Conservation (phyloP, 2,888 invertebrate species). For the Scotopteryx bipunctaria region DNA sequence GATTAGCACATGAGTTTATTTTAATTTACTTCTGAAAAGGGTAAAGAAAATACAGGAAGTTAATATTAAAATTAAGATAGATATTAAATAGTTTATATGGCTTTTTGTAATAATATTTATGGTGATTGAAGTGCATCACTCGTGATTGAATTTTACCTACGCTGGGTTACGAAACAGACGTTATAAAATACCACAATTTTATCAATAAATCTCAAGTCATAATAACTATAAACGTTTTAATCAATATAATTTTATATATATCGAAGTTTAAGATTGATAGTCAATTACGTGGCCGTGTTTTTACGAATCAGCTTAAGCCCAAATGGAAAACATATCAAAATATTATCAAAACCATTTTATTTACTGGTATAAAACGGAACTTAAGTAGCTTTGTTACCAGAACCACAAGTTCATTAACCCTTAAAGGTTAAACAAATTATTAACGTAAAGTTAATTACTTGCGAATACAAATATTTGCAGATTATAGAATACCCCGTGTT, state of each 20-base stretch:
- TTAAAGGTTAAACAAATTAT: too few relatives aligned
- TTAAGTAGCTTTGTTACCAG: conserved; percentile 1
- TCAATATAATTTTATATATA: conserved; percentile 27
- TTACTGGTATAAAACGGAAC: conserved; percentile 1
- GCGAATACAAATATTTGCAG: neutral
- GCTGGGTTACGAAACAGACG: conserved; percentile 30
- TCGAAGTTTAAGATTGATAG: conserved; percentile 31
- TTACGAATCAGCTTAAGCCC: conserved; percentile 19
- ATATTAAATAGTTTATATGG: neutral
- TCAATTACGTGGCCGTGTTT: conserved; percentile 18
- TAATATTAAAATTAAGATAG: neutral
- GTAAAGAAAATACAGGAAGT: neutral
- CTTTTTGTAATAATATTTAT: conserved; percentile 34
- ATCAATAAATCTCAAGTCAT: conserved; percentile 30
- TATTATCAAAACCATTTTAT: conserved; percentile 3
- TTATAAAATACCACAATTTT: conserved; percentile 33
- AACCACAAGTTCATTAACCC: too few relatives aligned
- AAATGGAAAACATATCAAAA: conserved; percentile 11
- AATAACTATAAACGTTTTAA: conserved; percentile 31
- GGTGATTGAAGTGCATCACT: conserved; percentile 33
- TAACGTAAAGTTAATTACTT: too few relatives aligned
- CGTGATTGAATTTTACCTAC: conserved; percentile 33
- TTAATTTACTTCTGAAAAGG: too few relatives aligned
- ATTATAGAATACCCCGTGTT: neutral
- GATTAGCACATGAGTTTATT: too few relatives aligned